Conservation (phyloP, 2,113 vertebrate genomes). For the Mus pahari region DNA sequence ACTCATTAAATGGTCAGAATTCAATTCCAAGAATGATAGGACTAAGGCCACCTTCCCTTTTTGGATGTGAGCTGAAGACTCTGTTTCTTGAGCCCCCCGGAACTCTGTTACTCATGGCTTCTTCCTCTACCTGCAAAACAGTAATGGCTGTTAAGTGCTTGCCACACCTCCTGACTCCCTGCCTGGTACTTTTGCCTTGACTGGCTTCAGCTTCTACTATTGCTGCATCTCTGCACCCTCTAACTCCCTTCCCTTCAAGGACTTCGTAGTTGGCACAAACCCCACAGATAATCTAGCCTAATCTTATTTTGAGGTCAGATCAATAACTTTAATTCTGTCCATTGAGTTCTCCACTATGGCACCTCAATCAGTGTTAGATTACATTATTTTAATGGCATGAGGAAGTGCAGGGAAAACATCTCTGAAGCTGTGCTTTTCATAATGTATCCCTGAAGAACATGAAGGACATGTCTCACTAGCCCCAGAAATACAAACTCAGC, state of each 20-base stretch:
- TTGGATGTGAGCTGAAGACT: neutral
- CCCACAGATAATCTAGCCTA: neutral
- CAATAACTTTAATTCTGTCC: slow-evolving; percentile 41
- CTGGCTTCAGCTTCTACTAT: neutral
- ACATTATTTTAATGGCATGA: neutral
- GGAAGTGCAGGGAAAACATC: neutral
- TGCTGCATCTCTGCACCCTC: neutral
- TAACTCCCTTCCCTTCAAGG: neutral
- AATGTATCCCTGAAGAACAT: neutral
- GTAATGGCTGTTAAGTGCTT: accelerated
- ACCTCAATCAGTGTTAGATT: neutral
- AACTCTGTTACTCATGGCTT: neutral
- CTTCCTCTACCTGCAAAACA: neutral
- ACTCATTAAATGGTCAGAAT: neutral
- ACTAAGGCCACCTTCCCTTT: neutral
- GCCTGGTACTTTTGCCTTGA: neutral
- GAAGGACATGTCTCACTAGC: neutral
- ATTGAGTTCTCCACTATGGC: neutral
- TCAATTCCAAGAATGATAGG: neutral
- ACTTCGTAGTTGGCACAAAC: neutral
- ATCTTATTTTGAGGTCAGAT: slow-evolving; percentile 34
- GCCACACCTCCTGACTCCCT: neutral
- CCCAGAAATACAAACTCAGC: slow-evolving; percentile 1
- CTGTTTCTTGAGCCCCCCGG: neutral
- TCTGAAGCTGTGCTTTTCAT: neutral